Evolutionary conservation across 2,113 vertebrate species (phyloP).

Genomic region (Gila orcuttii): DNA sequence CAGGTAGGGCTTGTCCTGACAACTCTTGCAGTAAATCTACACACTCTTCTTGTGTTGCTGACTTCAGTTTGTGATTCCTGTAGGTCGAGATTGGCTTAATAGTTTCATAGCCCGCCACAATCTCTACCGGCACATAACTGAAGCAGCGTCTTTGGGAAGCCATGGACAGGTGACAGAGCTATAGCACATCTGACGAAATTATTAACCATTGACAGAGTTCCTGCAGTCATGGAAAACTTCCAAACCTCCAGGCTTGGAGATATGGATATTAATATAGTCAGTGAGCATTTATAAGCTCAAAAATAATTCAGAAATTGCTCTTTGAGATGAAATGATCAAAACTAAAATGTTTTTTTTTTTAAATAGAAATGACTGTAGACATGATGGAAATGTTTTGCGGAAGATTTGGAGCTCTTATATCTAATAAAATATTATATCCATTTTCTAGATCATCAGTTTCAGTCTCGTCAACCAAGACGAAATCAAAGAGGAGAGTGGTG

Average conservation of each 20-base stretch:
- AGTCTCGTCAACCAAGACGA: constrained; percentile 5
- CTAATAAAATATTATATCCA: not conserved
- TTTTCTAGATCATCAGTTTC: constrained; percentile 19
- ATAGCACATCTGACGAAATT: not conserved
- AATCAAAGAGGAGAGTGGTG: not conserved
- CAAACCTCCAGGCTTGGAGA: not conserved
- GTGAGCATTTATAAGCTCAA: not conserved
- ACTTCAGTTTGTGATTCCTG: not conserved
- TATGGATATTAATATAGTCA: not conserved
- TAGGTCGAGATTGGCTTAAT: constrained; percentile 36
- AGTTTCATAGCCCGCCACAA: constrained; percentile 37
- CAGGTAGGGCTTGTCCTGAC: not conserved
- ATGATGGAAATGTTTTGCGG: not conserved
- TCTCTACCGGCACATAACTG: constrained; percentile 16
- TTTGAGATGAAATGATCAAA: too few species aligned
- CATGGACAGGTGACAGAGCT: constrained; percentile 6
- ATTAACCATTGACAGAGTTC: not conserved
- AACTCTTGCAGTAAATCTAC: not conserved
- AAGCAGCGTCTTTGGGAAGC: not conserved
- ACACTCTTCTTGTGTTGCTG: not conserved
- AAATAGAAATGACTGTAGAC: not conserved
- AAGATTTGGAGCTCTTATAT: not conserved
- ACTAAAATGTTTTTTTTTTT: too few species aligned
- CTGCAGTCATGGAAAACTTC: not conserved
- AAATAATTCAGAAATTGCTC: not conserved